Conservation (phyloP, 2,113 vertebrate genomes). For the Triplophysa siluroides region DNA sequence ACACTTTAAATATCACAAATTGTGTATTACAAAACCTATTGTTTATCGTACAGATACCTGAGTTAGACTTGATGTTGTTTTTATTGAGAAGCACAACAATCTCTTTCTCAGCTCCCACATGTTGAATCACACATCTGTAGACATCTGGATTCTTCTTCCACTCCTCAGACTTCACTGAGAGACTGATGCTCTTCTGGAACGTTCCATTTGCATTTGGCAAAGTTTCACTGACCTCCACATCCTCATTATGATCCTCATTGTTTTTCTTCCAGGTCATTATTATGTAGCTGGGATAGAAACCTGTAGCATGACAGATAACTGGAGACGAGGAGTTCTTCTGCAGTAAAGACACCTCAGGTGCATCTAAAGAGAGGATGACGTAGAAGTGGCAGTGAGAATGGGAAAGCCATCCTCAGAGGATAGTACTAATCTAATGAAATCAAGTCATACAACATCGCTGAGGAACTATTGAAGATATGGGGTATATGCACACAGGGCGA, state of each 20-base stretch:
- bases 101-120: conserved; percentile 10
- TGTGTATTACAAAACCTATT: no score
- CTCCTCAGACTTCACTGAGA: conserved; percentile 26
- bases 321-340: conserved; percentile 45
- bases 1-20: no score
- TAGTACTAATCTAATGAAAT: no score
- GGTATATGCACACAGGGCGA: no score
- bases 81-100: neutral
- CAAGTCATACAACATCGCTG: no score
- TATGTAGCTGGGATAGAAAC: conserved; percentile 59
- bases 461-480: no score
- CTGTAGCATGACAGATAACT: conserved; percentile 58
- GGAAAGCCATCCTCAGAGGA: no score
- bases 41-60: no score
- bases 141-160: neutral
- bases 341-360: conserved; percentile 24
- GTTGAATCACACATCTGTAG: conserved; percentile 40
- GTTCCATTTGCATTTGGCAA: conserved; percentile 59
- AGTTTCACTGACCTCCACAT: conserved; percentile 51
- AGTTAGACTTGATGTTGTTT: no score
- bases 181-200: conserved; percentile 55
- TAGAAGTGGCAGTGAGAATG: no score
- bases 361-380: neutral
- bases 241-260: conserved; percentile 43
- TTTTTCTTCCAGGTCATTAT: conserved; percentile 40